These are phyloP conservation scores for Scortum barcoo DNA, from an alignment of 2,113 vertebrate species.

Conservation along the genomic window DNA sequence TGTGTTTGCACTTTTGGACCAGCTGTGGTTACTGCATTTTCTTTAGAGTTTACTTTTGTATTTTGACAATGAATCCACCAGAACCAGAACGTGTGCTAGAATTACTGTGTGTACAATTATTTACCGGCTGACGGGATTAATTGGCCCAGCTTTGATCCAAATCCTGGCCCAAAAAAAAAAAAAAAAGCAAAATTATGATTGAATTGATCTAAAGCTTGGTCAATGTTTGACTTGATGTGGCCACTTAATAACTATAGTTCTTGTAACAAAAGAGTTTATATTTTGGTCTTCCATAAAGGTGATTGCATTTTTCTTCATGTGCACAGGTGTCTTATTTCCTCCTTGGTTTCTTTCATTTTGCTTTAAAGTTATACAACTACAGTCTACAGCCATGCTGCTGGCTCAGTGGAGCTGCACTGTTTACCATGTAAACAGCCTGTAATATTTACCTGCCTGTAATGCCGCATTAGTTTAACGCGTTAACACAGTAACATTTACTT, in stretches of 20 bases:
- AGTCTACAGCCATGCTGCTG: background rate
- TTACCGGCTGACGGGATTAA: constrained; percentile 20
- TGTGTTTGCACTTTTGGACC: constrained; percentile 77
- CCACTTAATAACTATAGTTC: constrained; percentile 38
- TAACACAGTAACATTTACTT: too few relatives aligned
- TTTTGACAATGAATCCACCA: constrained; percentile 48
- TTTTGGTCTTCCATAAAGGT: constrained; percentile 76
- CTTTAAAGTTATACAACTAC: background rate
- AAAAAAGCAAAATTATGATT: background rate
- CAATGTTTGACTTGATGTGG: constrained; percentile 28
- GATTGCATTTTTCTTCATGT: background rate
- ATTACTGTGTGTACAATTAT: background rate
- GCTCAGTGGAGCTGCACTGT: background rate
- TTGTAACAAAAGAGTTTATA: constrained; percentile 59
- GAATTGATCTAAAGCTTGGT: constrained; percentile 12
- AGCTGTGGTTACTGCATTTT: constrained; percentile 70
- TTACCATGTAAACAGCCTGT: background rate
- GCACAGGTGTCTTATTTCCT: constrained; percentile 28
- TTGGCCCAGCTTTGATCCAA: constrained; percentile 23
- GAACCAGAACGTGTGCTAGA: constrained; percentile 26
- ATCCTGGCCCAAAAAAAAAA: constrained; percentile 23
- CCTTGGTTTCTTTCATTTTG: background rate
- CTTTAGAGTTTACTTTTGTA: constrained; percentile 64
- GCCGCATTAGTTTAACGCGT: too few relatives aligned
- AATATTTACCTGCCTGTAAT: too few relatives aligned